These are phyloP conservation scores for Dolichotis patagonum DNA, from an alignment of 2,113 vertebrate species.

Conservation along the genomic window DNA sequence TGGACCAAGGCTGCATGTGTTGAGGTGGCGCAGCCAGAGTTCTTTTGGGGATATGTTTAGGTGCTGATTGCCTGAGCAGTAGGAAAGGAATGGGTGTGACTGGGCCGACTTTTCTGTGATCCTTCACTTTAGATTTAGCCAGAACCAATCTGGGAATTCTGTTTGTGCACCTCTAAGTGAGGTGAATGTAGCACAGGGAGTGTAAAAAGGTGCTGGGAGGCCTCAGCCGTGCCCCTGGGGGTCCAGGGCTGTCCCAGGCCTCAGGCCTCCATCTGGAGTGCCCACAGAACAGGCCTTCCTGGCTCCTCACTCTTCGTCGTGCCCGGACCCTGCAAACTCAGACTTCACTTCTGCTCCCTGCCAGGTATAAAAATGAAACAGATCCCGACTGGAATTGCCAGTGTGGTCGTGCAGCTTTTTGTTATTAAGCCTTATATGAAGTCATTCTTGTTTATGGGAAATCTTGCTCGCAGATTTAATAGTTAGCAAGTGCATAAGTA, in stretches of 20 bases:
- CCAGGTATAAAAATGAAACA: neutral
- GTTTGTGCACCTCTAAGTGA: neutral
- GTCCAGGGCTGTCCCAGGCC: neutral
- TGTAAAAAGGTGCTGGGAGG: neutral
- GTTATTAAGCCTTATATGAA: neutral
- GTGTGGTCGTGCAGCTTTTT: neutral
- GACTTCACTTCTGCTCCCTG: neutral
- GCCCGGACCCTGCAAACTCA: neutral
- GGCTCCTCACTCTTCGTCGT: neutral
- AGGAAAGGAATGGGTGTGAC: neutral
- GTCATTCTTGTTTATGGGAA: neutral
- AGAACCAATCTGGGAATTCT: neutral
- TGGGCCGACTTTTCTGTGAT: neutral
- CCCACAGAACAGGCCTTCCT: rapidly evolving
- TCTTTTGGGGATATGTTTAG: neutral
- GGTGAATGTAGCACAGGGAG: neutral
- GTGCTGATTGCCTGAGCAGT: neutral
- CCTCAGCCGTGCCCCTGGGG: too few relatives aligned
- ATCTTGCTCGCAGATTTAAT: neutral
- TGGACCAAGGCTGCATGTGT: neutral
- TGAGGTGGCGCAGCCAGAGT: too few relatives aligned
- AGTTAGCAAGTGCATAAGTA: neutral
- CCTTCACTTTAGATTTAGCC: neutral
- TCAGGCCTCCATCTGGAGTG: neutral
- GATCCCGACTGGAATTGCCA: neutral